Conservation (phyloP, 2,113 vertebrate genomes). For the Pagrus major region DNA sequence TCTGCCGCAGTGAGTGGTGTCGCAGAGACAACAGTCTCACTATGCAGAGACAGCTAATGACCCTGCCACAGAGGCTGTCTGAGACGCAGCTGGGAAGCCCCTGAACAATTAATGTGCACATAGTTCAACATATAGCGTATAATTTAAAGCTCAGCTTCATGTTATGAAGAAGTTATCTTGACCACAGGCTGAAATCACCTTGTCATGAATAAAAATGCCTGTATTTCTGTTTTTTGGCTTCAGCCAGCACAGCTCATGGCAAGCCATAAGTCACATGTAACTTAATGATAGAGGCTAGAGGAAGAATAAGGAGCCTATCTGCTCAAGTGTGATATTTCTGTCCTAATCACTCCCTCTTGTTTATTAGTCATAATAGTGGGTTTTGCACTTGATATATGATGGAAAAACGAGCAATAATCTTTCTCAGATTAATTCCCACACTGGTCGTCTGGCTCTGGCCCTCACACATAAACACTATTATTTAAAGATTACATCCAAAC, state of each 20-base stretch:
- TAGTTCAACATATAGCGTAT: conserved; percentile 49
- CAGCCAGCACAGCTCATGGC: conserved; percentile 49
- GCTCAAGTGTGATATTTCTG: conserved; percentile 75
- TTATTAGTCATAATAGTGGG: conserved; percentile 75
- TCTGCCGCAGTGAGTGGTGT: conserved; percentile 5
- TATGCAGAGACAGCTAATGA: conserved; percentile 23
- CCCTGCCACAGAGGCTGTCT: conserved; percentile 7
- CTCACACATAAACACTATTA: conserved; percentile 62
- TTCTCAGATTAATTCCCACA: conserved; percentile 56
- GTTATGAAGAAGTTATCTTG: conserved; percentile 47
- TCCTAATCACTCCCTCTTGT: conserved; percentile 67
- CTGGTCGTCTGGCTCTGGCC: conserved; percentile 24
- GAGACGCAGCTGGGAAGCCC: neutral
- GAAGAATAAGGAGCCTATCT: conserved; percentile 72
- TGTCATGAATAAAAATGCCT: conserved; percentile 55
- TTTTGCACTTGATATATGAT: conserved; percentile 62
- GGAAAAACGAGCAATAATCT: conserved; percentile 62
- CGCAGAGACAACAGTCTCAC: no score
- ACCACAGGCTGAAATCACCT: conserved; percentile 26
- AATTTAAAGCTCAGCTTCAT: conserved; percentile 48
- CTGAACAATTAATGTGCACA: conserved; percentile 29
- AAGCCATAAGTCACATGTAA: conserved; percentile 73
- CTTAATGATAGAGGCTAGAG: conserved; percentile 78
- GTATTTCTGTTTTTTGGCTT: conserved; percentile 22
- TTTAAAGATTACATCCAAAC: conserved; percentile 78